Evolutionary conservation across 2,888 invertebrate genomes (phyloP).

Genomic region (Amphipoea lucens): DNA sequence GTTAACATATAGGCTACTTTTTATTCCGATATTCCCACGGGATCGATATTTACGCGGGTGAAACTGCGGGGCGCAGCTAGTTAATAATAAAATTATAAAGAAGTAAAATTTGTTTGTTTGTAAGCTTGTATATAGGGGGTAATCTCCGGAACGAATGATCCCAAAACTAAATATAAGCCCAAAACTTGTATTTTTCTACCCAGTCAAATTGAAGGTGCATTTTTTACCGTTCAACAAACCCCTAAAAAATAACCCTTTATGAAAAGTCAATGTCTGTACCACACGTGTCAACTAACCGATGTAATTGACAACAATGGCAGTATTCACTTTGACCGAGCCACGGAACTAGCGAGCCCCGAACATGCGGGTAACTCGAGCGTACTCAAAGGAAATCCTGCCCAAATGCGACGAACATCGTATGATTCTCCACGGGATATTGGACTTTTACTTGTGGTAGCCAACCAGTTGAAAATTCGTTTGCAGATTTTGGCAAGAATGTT

Average conservation of each 20-base stretch:
- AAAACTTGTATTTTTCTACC: background rate
- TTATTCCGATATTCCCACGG: no score
- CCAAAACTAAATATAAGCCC: background rate
- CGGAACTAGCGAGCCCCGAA: constrained; percentile 25
- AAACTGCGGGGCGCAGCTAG: no score
- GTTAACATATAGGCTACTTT: no score
- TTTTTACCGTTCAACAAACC: background rate
- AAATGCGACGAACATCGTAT: constrained; percentile 40
- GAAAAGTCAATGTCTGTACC: background rate
- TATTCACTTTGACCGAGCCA: constrained; percentile 50
- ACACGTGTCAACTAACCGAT: constrained; percentile 22
- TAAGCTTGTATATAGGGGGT: no score
- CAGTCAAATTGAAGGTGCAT: no score
- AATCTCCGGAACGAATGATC: no score
- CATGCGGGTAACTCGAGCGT: constrained; percentile 44
- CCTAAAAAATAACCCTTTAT: background rate
- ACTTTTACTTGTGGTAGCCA: constrained; percentile 37
- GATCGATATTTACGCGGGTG: no score
- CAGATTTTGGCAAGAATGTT: constrained; percentile 29
- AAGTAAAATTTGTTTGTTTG: no score
- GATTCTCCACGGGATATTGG: constrained; percentile 44
- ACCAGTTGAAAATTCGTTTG: constrained; percentile 33
- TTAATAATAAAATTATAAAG: no score
- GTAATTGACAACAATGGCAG: constrained; percentile 48
- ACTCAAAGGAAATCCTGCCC: constrained; percentile 57